A percentile compares a stretch with the other conserved stretches of the same genome.
Conservation (phyloP, 2,888 invertebrate species). For the Xestia ashworthii region DNA sequence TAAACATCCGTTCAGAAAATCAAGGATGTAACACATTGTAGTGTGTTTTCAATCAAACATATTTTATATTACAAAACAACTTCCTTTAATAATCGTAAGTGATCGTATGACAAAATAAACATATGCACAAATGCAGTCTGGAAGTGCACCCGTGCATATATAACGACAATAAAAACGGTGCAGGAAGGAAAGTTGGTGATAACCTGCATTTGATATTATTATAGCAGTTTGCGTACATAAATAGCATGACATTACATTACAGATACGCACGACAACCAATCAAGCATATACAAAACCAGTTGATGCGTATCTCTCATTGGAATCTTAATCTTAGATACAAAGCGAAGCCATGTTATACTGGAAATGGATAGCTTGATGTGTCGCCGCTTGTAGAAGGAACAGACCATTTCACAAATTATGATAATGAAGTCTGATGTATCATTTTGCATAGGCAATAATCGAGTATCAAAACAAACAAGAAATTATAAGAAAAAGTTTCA, state of each 20-base stretch:
- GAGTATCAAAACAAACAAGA: not conserved
- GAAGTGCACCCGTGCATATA: conserved; percentile 54
- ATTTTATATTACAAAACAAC: conserved; percentile 46
- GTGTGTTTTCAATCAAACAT: conserved; percentile 29
- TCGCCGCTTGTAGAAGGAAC: conserved; percentile 1
- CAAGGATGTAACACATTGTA: conserved; percentile 35
- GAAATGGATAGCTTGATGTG: too few species aligned
- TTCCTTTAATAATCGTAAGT: conserved; percentile 24
- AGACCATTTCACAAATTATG: not conserved
- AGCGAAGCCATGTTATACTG: too few species aligned
- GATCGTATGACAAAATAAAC: conserved; percentile 44
- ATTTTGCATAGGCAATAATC: not conserved
- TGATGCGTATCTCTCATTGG: too few species aligned
- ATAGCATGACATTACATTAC: conserved; percentile 24
- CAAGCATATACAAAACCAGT: too few species aligned
- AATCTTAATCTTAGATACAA: too few species aligned
- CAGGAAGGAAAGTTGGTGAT: conserved; percentile 59
- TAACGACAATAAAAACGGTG: conserved; percentile 46
- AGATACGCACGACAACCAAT: not conserved
- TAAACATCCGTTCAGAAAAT: conserved; percentile 10
- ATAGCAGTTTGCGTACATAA: conserved; percentile 20
- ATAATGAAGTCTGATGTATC: not conserved
- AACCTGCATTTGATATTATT: conserved; percentile 27
- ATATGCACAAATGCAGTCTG: conserved; percentile 30
- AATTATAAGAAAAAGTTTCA: not conserved